These are phyloP conservation scores for Panthera uncia DNA, from an alignment of 2,113 vertebrate genomes.

Conservation along the genomic window DNA sequence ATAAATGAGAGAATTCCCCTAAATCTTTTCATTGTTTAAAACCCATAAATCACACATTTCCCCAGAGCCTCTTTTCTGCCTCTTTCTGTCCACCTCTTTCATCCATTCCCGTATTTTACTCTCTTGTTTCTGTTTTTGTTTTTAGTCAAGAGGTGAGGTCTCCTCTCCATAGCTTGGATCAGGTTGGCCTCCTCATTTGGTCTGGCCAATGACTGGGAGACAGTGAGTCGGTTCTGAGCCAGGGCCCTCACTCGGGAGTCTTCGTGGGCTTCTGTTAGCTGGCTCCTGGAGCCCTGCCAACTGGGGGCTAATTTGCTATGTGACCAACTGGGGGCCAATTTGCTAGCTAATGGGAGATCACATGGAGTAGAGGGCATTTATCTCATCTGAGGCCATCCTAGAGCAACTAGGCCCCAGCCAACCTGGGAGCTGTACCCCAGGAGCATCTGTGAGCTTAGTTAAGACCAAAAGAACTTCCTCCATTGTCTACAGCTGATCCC, in stretches of 20 bases:
- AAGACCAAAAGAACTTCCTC: neutral
- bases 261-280: neutral
- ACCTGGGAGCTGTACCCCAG: no score
- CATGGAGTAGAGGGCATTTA: neutral
- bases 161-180: neutral
- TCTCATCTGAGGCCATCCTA: neutral
- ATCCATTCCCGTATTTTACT: neutral
- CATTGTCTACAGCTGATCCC: neutral
- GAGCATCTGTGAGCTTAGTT: neutral
- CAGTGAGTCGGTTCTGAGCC: neutral
- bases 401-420: neutral
- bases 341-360: neutral
- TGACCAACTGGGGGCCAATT: neutral
- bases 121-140: neutral
- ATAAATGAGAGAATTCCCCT: neutral
- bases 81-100: neutral
- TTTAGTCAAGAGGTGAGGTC: neutral
- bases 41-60: neutral
- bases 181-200: neutral
- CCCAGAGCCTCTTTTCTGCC: neutral
- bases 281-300: neutral
- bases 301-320: neutral
- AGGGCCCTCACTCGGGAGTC: rapidly evolving
- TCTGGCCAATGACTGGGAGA: neutral
- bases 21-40: neutral